phyloP scores from a whole-genome alignment of 2,113 vertebrate species.

The Dolichotis patagonum region DNA sequence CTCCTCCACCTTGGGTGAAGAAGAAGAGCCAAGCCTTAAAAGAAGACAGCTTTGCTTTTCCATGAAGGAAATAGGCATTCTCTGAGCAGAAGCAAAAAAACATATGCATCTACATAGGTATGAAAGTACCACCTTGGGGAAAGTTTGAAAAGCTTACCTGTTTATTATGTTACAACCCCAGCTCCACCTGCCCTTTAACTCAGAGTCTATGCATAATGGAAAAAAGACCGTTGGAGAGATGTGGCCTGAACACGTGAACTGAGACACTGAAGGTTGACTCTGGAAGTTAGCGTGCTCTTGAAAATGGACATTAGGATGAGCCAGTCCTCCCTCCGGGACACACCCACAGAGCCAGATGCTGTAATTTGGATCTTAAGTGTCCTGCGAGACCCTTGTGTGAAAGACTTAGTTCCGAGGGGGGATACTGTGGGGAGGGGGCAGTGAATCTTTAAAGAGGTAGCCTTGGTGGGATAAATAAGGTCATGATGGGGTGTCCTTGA shows the following conservation, averaged over 20 bases:
- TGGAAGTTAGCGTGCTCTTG: not conserved
- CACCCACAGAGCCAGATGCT: not conserved
- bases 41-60: not conserved
- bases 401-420: not conserved
- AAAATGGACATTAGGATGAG: not conserved
- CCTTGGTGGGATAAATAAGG: not conserved
- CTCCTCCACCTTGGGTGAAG: not conserved
- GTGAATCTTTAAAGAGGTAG: not conserved
- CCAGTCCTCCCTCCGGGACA: not conserved
- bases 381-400: not conserved
- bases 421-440: too few relatives aligned
- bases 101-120: not conserved
- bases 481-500: not conserved
- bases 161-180: not conserved
- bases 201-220: not conserved
- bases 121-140: not conserved
- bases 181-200: not conserved
- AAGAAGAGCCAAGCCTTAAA: not conserved
- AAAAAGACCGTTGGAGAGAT: not conserved
- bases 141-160: not conserved
- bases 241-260: not conserved
- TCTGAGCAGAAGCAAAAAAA: not conserved
- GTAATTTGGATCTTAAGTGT: not conserved
- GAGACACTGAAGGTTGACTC: not conserved
- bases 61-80: accelerated